Conservation (phyloP, 2,797 vertebrate species). For the Hydrocynus forskahlii region DNA sequence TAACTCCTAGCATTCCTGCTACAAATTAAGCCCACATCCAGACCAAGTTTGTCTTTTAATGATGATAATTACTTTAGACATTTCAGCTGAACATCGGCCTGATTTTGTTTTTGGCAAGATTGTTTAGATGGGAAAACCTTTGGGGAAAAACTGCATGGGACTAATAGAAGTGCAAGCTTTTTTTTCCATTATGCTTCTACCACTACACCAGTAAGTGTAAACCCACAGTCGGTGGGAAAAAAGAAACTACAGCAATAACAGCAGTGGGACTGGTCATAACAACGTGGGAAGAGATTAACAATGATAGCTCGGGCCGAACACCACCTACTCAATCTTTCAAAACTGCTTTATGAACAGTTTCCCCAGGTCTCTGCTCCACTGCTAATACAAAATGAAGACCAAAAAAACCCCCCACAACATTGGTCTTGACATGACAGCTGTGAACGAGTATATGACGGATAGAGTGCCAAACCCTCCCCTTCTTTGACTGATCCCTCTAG, state of each 20-base stretch:
- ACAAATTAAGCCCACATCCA: conserved; percentile 33
- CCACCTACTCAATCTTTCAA: conserved; percentile 23
- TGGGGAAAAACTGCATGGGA: not conserved
- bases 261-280: conserved; percentile 22
- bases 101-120: conserved; percentile 22
- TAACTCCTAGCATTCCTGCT: conserved; percentile 46
- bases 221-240: conserved; percentile 26
- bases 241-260: conserved; percentile 29
- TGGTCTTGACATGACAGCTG: conserved; percentile 43
- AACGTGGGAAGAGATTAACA: conserved; percentile 25
- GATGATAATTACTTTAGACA: conserved; percentile 29
- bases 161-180: not conserved
- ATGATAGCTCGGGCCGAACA: not conserved
- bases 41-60: conserved; percentile 5
- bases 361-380: not conserved
- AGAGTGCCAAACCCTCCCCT: conserved; percentile 34
- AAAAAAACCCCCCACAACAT: not conserved
- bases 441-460: conserved; percentile 29
- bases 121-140: conserved; percentile 5
- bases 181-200: not conserved
- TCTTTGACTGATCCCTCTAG: conserved; percentile 33
- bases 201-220: conserved; percentile 5
- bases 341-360: conserved; percentile 5
- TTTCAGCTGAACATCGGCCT: conserved; percentile 1
- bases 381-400: not conserved